Conservation (phyloP, 2,113 vertebrate species). For the Lepisosteus osseus region DNA sequence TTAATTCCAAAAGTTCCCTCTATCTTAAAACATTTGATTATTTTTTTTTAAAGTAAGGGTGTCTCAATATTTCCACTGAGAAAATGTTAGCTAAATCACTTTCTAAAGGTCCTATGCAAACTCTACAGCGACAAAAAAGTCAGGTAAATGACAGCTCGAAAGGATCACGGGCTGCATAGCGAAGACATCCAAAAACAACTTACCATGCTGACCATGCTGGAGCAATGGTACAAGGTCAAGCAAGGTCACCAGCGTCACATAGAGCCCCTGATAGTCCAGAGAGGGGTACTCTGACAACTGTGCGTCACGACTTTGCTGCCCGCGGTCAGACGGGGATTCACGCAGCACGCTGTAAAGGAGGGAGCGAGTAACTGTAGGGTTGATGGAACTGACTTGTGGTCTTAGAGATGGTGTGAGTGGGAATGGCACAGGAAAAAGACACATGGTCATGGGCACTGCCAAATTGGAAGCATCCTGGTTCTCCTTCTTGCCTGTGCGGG, state of each 20-base stretch:
- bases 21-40: too few relatives aligned
- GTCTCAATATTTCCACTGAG: too few relatives aligned
- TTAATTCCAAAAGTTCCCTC: too few relatives aligned
- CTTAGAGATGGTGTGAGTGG: conserved; percentile 99
- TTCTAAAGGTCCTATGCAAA: too few relatives aligned
- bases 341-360: conserved; percentile 99
- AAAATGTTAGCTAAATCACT: too few relatives aligned
- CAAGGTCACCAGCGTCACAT: conserved; percentile 99
- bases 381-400: conserved; percentile 99
- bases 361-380: conserved; percentile 99
- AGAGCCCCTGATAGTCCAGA: conserved; percentile 99
- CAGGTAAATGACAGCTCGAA: too few relatives aligned
- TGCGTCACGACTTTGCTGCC: conserved; percentile 99
- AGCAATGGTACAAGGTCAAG: conserved; percentile 99
- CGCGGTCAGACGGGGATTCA: conserved; percentile 98
- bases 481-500: conserved; percentile 99
- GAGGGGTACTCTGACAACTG: conserved; percentile 99
- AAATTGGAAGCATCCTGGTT: conserved; percentile 99
- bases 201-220: conserved; percentile 98
- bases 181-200: conserved; percentile 58
- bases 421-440: conserved; percentile 99
- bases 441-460: conserved; percentile 99
- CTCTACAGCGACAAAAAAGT: too few relatives aligned
- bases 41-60: too few relatives aligned
- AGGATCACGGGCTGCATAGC: too few relatives aligned